These are phyloP conservation scores for Orthonevra nobilis DNA, from an alignment of 2,888 invertebrate species.

Conservation along the genomic window DNA sequence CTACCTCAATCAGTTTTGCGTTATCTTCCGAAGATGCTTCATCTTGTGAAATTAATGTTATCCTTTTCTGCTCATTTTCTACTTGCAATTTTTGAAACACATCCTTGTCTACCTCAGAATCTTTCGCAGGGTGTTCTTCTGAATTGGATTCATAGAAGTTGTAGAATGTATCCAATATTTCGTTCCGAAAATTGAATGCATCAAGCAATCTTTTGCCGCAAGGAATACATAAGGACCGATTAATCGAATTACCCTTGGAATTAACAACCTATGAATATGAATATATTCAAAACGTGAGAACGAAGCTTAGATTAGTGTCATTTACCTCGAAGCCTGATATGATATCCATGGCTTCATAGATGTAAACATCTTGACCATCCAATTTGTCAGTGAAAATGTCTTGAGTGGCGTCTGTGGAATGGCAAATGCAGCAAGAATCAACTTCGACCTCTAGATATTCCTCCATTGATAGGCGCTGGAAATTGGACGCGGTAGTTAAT, in stretches of 20 bases:
- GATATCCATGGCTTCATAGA: conserved; percentile 51
- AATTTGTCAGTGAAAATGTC: conserved; percentile 16
- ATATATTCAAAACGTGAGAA: neutral
- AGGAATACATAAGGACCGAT: conserved; percentile 35
- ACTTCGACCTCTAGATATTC: neutral
- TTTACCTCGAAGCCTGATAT: conserved; percentile 35
- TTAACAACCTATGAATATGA: conserved; percentile 45
- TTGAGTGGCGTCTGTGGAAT: neutral
- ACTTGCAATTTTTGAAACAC: neutral
- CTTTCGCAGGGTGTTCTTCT: neutral
- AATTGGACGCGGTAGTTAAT: neutral
- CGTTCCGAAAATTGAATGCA: conserved; percentile 61
- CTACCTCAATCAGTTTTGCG: conserved; percentile 7
- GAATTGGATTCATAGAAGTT: conserved; percentile 9
- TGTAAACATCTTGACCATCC: conserved; percentile 14
- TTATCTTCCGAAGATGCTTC: neutral
- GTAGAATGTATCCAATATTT: conserved; percentile 48
- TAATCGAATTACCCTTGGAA: conserved; percentile 51
- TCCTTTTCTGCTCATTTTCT: neutral
- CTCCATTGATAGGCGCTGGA: neutral
- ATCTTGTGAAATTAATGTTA: neutral
- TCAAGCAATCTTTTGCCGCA: conserved; percentile 51
- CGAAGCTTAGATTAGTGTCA: neutral
- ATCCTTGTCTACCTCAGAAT: neutral
- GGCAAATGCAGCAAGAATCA: conserved; percentile 31